These are phyloP conservation scores for Notothenia rossii DNA, from an alignment of 2,113 vertebrate genomes.

Conservation along the genomic window DNA sequence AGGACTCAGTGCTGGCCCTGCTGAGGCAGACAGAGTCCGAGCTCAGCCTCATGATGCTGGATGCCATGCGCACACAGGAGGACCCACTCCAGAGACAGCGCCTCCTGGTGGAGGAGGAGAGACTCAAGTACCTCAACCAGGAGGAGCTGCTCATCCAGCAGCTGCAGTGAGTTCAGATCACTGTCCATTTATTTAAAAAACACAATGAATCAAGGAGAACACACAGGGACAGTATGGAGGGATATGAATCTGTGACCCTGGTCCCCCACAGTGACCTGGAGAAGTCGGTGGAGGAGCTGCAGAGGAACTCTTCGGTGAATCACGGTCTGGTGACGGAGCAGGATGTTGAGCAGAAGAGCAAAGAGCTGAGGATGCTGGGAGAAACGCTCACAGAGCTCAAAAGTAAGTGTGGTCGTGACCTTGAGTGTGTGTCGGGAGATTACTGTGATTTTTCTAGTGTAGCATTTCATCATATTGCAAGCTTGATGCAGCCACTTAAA, in stretches of 20 bases:
- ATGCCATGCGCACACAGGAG: constrained; percentile 93
- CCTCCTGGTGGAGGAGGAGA: constrained; percentile 95
- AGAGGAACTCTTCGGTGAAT: constrained; percentile 89
- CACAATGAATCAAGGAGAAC: neutral
- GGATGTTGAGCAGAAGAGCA: constrained; percentile 95
- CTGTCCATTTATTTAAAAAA: neutral
- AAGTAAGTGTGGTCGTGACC: constrained; percentile 80
- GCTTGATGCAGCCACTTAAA: neutral
- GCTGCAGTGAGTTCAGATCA: constrained; percentile 89
- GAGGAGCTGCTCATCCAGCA: constrained; percentile 97
- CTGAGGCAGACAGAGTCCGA: constrained; percentile 94
- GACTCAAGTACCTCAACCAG: constrained; percentile 96
- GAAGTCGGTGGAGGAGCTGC: constrained; percentile 94
- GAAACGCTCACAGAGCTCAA: constrained; percentile 95
- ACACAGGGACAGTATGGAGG: neutral
- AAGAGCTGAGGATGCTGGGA: constrained; percentile 92
- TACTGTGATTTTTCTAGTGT: neutral
- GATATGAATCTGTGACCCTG: neutral
- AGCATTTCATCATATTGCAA: neutral
- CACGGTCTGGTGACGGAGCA: constrained; percentile 91
- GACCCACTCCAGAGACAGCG: constrained; percentile 98
- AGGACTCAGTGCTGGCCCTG: constrained; percentile 91
- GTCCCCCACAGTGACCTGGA: constrained; percentile 90
- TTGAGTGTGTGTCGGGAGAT: neutral
- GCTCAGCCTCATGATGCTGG: constrained; percentile 93